Conservation (phyloP, 2,113 vertebrate species). For the Brienomyrus longianalis region DNA sequence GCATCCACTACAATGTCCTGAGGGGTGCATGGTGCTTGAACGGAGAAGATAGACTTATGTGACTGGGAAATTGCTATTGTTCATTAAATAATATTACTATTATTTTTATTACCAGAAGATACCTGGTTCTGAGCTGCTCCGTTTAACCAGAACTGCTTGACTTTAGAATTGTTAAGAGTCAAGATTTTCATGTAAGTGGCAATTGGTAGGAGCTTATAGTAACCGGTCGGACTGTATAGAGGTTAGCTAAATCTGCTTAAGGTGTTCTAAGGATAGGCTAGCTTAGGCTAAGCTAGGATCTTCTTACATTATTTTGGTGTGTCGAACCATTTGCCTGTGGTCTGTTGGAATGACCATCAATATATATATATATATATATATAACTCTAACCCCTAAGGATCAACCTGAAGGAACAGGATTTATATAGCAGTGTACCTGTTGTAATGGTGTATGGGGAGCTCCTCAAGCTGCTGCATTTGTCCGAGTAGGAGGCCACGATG, state of each 20-base stretch:
- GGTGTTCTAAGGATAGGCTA: background rate
- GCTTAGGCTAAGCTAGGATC: background rate
- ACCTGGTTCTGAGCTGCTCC: background rate
- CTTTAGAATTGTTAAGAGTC: background rate
- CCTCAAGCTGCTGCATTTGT: slow-evolving; percentile 61
- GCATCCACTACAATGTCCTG: slow-evolving; percentile 31
- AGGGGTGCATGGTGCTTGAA: slow-evolving; percentile 60
- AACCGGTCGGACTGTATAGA: background rate
- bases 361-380: too few relatives aligned
- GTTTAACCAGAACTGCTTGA: background rate
- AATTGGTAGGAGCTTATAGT: background rate
- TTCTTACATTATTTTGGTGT: background rate
- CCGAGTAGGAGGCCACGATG: slow-evolving; percentile 55
- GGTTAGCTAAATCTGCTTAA: background rate
- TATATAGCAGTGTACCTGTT: slow-evolving; percentile 47
- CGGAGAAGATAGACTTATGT: slow-evolving; percentile 6
- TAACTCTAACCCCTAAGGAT: background rate
- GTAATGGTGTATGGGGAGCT: slow-evolving; percentile 52
- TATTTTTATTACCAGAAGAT: background rate
- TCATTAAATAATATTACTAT: background rate
- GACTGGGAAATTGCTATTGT: background rate
- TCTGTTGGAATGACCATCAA: background rate
- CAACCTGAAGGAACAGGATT: background rate
- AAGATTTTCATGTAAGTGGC: background rate
- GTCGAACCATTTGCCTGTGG: background rate